Percentiles rank a stretch among this genome's conserved stretches.
Conservation (phyloP, 2,113 vertebrate species). For the Gobio gobio region DNA sequence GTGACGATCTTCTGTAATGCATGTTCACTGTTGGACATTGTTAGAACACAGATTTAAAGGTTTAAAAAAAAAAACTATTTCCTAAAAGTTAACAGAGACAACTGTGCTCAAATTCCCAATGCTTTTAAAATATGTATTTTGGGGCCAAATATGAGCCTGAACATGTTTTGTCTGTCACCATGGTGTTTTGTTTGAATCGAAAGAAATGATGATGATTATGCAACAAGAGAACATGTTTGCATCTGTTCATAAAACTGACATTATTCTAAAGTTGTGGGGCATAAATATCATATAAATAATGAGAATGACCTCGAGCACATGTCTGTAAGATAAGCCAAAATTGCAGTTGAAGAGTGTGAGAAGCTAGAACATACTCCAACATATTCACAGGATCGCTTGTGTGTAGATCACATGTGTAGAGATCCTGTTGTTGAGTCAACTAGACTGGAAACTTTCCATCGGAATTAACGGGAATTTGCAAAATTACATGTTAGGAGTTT, state of each 20-base stretch:
- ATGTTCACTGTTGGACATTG: neutral
- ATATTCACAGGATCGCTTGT: too few relatives aligned
- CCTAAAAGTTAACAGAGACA: neutral
- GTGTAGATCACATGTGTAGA: too few relatives aligned
- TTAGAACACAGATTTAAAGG: neutral
- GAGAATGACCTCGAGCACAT: neutral
- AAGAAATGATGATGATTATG: neutral
- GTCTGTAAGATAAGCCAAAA: neutral
- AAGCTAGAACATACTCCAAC: too few relatives aligned
- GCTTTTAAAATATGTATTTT: neutral
- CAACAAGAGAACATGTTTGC: neutral
- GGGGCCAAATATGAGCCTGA: neutral
- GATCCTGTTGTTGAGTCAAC: too few relatives aligned
- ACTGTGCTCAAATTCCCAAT: neutral
- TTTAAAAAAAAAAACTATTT: neutral
- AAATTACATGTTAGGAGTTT: too few relatives aligned
- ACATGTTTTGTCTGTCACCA: neutral
- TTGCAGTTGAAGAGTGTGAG: neutral
- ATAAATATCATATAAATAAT: neutral
- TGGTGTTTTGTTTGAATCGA: neutral
- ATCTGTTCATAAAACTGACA: neutral
- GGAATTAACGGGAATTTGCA: too few relatives aligned
- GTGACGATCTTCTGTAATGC: neutral
- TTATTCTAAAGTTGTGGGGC: neutral
- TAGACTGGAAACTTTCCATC: too few relatives aligned